Percentiles rank a stretch among this genome's conserved stretches.
phyloP scores from a whole-genome alignment of 2,797 vertebrate species.

The Coregonus sp. region DNA sequence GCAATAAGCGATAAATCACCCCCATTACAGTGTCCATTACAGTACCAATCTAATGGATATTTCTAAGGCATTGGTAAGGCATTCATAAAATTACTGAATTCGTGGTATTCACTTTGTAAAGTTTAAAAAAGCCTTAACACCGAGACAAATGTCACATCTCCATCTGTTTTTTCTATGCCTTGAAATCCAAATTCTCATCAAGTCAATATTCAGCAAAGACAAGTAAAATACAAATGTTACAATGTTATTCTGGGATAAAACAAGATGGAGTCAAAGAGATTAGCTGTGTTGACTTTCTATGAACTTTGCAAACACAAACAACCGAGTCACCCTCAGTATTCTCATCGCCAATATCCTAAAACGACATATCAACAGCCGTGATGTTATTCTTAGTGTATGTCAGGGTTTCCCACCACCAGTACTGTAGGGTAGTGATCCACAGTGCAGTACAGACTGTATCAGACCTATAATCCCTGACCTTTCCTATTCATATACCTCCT shows the following conservation, averaged over 20 bases:
- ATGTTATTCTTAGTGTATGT: constrained; percentile 6
- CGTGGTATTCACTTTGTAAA: background rate
- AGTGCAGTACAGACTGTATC: constrained; percentile 33
- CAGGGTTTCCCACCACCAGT: background rate
- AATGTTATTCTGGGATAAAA: background rate
- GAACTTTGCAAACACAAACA: background rate
- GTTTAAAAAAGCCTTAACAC: background rate
- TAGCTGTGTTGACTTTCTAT: background rate
- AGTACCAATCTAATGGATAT: background rate
- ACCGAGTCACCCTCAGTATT: background rate
- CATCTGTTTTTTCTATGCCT: background rate
- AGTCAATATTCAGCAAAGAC: background rate
- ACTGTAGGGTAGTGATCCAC: background rate
- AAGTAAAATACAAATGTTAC: background rate
- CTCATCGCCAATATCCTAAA: background rate
- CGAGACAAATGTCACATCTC: background rate
- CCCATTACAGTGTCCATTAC: background rate
- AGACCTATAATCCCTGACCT: constrained; percentile 57
- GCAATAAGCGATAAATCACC: background rate
- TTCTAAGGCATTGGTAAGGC: background rate
- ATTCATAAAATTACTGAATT: background rate
- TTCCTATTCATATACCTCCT: constrained; percentile 49
- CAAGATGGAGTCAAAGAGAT: background rate
- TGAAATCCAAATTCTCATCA: background rate
- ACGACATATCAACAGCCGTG: background rate